A percentile compares a stretch with the other conserved stretches of the same genome.
Evolutionary conservation across 2,113 vertebrate genomes (phyloP).

Genomic region (Leiothrix lutea): DNA sequence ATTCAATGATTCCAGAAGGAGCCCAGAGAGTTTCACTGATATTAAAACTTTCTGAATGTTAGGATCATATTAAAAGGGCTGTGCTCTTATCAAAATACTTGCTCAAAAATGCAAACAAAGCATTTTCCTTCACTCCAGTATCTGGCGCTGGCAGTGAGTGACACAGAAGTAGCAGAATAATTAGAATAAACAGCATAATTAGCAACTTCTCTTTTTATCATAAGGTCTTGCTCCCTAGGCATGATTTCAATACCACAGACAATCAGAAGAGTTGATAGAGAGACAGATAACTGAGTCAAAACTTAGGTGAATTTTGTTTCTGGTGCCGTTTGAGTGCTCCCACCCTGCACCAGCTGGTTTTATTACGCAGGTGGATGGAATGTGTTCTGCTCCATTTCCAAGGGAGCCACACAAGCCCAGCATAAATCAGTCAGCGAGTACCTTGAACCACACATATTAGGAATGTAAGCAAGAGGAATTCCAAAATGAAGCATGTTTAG

Average conservation of each 20-base stretch:
- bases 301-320: background rate
- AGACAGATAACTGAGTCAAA: background rate
- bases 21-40: background rate
- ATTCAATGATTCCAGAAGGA: background rate
- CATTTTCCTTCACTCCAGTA: background rate
- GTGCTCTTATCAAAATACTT: background rate
- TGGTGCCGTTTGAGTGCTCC: background rate
- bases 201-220: background rate
- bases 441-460: conserved; percentile 44
- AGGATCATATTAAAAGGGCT: background rate
- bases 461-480: conserved; percentile 39
- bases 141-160: background rate
- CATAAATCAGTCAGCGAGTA: conserved; percentile 68
- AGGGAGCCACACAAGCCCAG: background rate
- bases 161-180: background rate
- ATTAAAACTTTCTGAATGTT: background rate
- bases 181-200: background rate
- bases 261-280: background rate
- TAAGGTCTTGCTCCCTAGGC: background rate
- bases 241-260: background rate
- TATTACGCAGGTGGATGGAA: conserved; percentile 53
- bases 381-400: conserved; percentile 54
- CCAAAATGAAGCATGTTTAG: conserved; percentile 52
- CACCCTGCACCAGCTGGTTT: conserved; percentile 5
- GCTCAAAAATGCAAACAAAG: background rate